Percentiles rank a stretch among this genome's conserved stretches.
Conservation (phyloP, 2,113 vertebrate species). For the Solea solea region DNA sequence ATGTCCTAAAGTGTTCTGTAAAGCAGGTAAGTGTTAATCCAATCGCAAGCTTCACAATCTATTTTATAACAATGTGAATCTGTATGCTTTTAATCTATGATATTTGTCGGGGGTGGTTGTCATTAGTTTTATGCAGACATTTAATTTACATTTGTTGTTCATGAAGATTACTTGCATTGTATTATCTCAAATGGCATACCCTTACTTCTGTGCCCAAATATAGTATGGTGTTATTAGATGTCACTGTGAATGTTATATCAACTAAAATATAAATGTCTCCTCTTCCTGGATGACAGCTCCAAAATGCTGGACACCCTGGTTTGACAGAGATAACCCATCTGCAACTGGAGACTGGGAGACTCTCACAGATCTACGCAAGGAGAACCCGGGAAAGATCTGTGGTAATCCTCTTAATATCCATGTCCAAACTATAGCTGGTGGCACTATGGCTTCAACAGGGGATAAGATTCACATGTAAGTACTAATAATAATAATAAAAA, state of each 20-base stretch:
- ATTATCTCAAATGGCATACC: too few relatives aligned
- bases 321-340: not conserved
- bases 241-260: not conserved
- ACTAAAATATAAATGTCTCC: not conserved
- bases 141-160: too few relatives aligned
- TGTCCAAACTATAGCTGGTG: not conserved
- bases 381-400: not conserved
- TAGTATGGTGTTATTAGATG: too few relatives aligned
- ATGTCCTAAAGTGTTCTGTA: not conserved
- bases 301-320: not conserved
- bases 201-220: too few relatives aligned
- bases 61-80: not conserved
- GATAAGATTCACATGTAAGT: not conserved
- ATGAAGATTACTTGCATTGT: too few relatives aligned
- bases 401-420: not conserved
- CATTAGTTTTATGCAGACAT: too few relatives aligned
- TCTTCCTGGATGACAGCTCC: not conserved
- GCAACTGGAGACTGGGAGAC: not conserved
- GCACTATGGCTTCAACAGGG: not conserved
- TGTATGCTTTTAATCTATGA: not conserved
- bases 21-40: not conserved
- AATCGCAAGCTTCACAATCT: not conserved
- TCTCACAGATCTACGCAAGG: not conserved
- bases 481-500: too few relatives aligned
- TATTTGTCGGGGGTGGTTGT: too few relatives aligned